These are phyloP conservation scores for Pseudomyrmex concolor DNA, from an alignment of 1,140 invertebrate species.

Conservation along the genomic window DNA sequence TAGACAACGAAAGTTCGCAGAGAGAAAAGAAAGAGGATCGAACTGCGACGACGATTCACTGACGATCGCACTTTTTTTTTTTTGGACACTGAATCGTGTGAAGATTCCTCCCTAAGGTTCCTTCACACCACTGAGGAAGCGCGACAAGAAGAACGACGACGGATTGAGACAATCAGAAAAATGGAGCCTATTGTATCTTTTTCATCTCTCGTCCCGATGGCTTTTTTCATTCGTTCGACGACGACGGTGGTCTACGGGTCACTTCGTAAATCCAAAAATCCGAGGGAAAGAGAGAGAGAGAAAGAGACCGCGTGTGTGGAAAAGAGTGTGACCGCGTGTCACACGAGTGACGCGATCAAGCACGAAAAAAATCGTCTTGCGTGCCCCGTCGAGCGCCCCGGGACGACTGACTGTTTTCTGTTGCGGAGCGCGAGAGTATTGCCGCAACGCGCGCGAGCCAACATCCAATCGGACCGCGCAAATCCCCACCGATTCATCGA, in stretches of 20 bases:
- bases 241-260: neutral
- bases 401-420: constrained; percentile 79
- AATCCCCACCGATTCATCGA: constrained; percentile 46
- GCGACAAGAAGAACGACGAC: neutral
- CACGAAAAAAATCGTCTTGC: constrained; percentile 38
- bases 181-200: constrained; percentile 2
- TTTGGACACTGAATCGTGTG: constrained; percentile 33
- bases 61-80: constrained; percentile 41
- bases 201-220: neutral
- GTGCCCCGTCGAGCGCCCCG: constrained; percentile 75
- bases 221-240: neutral
- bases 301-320: neutral
- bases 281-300: neutral
- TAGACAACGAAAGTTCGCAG: neutral
- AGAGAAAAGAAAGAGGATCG: neutral
- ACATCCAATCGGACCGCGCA: constrained; percentile 73
- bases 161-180: neutral
- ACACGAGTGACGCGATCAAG: constrained; percentile 45
- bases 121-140: constrained; percentile 40
- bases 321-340: constrained; percentile 62
- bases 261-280: constrained; percentile 1
- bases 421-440: constrained; percentile 75
- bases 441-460: constrained; percentile 82
- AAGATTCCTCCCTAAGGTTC: constrained; percentile 8
- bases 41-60: constrained; percentile 8